Base-by-base conservation (phyloP, 2,113 vertebrate genomes). In the Forbesichthys agassizii region DNA sequence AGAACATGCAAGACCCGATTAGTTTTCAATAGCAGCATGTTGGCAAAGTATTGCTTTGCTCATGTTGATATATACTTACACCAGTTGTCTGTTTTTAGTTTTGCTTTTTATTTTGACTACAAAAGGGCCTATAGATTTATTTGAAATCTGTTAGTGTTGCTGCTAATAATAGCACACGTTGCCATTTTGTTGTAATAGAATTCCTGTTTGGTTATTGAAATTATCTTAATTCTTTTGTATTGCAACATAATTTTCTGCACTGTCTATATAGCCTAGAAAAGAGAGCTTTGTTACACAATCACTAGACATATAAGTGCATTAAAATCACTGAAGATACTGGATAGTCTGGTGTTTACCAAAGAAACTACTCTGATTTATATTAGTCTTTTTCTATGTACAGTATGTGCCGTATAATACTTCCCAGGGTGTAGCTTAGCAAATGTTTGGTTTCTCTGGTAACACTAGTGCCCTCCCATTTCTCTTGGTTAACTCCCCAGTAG, bases 311-410 rank as follows among this genome's bases (percentile, higher is more conserved):
- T 65, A 68, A 67, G 51, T 81, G 64, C 71, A 60, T 82, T 73
- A 55, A 58, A 77, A 73, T 52, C 20, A 7, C 16, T 9, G 53
- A 16, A 18, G 53, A 55, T 54, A 78, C 63, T 18, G 74, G 76
- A 82, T 76, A 70, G 80, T 85, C 66, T 66, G 48, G 69, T 82
- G 79, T 88, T 87, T 84, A 86, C 86, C 84, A 87, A 89, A 91
- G 83, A 87, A 69, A 81, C 77, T 71, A 51, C 82, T 75, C 77
- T 77, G 74, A 84, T 89, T 86, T 87, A 85, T 77, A 84, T 61
- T 10, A n/a, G 71, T 82, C 58, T 67, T 84, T 82, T 80, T 82
- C 59, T 76, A 61, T 72, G 68, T 73, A 57, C 33, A 27, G 27
- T 27, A 42, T 42, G 36, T 42, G 7, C 36, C 4, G 36, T 42